phyloP scores from a whole-genome alignment of 2,888 invertebrate genomes.

The Polylopha cassiicola region DNA sequence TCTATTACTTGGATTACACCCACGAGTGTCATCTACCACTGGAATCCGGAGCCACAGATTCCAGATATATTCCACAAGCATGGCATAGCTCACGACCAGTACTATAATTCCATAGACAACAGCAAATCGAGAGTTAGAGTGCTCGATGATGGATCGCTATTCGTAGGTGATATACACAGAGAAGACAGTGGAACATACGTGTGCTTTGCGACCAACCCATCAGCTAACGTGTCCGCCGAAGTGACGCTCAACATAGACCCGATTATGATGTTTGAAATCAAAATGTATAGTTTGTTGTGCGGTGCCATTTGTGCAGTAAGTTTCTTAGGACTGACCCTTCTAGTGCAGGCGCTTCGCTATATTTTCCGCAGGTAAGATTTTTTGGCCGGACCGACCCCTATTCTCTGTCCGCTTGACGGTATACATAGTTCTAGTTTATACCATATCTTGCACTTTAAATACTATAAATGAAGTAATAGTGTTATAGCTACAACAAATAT shows the following conservation, averaged over 20 bases:
- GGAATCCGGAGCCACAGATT: constrained; percentile 84
- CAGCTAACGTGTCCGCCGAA: constrained; percentile 86
- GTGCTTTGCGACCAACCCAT: constrained; percentile 90
- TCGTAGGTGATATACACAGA: constrained; percentile 82
- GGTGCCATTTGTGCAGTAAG: constrained; percentile 87
- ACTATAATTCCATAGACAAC: constrained; percentile 64
- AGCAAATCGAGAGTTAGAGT: constrained; percentile 78
- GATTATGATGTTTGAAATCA: constrained; percentile 87
- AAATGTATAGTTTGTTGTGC: constrained; percentile 88
- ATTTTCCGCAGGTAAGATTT: constrained; percentile 79
- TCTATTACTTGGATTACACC: constrained; percentile 93
- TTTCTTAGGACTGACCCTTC: constrained; percentile 87
- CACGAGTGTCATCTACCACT: constrained; percentile 82
- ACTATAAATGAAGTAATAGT: too few species aligned
- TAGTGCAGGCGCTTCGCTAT: constrained; percentile 85
- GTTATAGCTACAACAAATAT: too few species aligned
- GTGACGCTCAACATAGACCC: constrained; percentile 91
- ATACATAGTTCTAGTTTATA: too few species aligned
- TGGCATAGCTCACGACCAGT: constrained; percentile 77
- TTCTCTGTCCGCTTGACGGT: too few species aligned
- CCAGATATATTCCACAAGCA: constrained; percentile 83
- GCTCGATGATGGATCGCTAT: constrained; percentile 86
- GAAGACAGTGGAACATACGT: constrained; percentile 91
- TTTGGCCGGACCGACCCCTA: too few species aligned
- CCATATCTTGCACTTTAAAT: not conserved